Evolutionary conservation across 2,797 vertebrate species (phyloP), one percentile per base, ranked within the genome.

Genomic region (Gymnodraco acuticeps): DNA sequence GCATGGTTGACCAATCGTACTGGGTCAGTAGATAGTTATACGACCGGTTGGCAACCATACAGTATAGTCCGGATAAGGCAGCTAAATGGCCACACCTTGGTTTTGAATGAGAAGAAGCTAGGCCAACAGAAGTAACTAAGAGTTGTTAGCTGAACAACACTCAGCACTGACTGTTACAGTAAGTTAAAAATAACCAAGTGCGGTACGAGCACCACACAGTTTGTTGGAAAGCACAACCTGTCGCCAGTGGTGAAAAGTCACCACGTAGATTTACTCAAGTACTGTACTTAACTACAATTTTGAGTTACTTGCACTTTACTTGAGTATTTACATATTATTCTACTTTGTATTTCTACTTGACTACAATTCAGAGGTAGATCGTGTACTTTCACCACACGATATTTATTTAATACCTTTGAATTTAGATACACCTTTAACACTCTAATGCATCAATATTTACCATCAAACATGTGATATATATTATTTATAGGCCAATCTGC

Each of bases 11-110:
- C 41, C 14, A 52, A 10, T 58, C 50, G 46, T 56, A 63, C 20
- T 46, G 51, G 20, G 41, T 75, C 64, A 48, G 55, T 20, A 43
- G 55, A 64, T 52, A 55, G 80, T 64, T 75, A 64, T 51, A 65
- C 27, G 72, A 59, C 59, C 5, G 43, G 45, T 27, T 88, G 82
- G 64, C 50, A 81, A 82, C 64, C 55, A 64, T 14, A 64, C 41
- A 84, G 62, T 76, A 43, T 80, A 74, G 75, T 82, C 73, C 70
- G 74, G 84, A 90, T 87, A 84, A 90, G 75, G 67, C 85, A 85
- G 87, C 88, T 89, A 85, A 87, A 90, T 89, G 92, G 87, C 92
- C 93, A 94, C 93, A 94, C 93, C 93, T 94, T 91, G 90, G 81
- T 90, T 91, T 89, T 88, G 81, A 91, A 92, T 88, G 78, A 89